A percentile compares a stretch with the other conserved stretches of the same genome.
Evolutionary conservation across 2,113 vertebrate genomes (phyloP).

Genomic region (Taurulus bubalis): DNA sequence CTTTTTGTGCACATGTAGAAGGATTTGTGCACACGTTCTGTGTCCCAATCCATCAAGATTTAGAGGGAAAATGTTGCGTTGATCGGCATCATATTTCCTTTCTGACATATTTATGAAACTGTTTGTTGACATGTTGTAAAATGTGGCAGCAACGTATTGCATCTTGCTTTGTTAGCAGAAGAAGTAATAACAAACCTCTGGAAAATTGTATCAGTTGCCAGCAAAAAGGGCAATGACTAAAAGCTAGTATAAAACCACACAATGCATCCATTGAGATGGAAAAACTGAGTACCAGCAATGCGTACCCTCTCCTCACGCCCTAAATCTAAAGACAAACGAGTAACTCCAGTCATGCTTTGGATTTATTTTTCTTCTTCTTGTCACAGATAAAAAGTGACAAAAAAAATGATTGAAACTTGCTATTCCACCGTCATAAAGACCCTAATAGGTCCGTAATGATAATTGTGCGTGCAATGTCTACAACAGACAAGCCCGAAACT

Average conservation of each 20-base stretch:
- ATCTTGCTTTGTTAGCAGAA: not conserved
- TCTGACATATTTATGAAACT: not conserved
- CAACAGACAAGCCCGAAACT: not conserved
- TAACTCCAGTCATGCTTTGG: not conserved
- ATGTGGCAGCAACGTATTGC: not conserved
- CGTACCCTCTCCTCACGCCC: not conserved
- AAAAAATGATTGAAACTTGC: not conserved
- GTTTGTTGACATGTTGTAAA: not conserved
- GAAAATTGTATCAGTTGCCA: not conserved
- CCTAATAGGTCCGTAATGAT: not conserved
- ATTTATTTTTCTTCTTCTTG: not conserved
- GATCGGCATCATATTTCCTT: not conserved
- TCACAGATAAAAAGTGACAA: not conserved
- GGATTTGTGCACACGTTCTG: too few species aligned
- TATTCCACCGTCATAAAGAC: not conserved
- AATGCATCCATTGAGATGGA: not conserved
- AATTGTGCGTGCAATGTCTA: not conserved
- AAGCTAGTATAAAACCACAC: not conserved
- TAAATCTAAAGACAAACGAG: not conserved
- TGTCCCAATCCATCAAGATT: not conserved
- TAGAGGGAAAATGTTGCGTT: not conserved
- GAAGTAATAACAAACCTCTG: not conserved
- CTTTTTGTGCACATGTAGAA: not conserved
- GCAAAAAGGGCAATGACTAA: not conserved
- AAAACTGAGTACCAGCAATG: not conserved